phyloP scores from a whole-genome alignment of 2,113 vertebrate genomes.

The Mustelus asterias region DNA sequence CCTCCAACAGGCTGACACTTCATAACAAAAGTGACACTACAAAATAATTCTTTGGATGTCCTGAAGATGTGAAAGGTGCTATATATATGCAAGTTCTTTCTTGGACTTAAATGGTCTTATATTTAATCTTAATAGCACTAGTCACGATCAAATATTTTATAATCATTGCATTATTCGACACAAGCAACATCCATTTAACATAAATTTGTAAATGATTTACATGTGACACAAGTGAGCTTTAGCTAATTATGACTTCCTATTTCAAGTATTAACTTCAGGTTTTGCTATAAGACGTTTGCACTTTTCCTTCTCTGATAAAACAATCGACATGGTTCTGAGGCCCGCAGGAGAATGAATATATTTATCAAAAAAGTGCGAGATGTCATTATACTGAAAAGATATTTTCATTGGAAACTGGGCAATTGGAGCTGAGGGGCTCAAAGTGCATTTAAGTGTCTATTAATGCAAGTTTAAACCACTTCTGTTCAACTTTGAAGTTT shows the following conservation, averaged over 20 bases:
- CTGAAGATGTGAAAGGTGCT: not conserved
- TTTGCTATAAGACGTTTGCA: not conserved
- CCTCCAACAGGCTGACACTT: not conserved
- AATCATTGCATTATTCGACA: not conserved
- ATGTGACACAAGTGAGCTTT: not conserved
- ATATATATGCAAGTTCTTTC: not conserved
- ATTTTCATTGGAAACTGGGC: not conserved
- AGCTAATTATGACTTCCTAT: not conserved
- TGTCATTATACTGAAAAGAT: not conserved
- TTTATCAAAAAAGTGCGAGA: not conserved
- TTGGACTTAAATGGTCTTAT: not conserved
- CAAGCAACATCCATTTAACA: not conserved
- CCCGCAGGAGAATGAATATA: not conserved
- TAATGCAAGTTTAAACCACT: slow-evolving; percentile 41
- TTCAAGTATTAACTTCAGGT: not conserved
- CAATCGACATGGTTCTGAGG: not conserved
- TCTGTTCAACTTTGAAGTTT: slow-evolving; percentile 94
- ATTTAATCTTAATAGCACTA: not conserved
- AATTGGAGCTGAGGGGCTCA: not conserved
- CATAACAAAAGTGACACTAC: not conserved
- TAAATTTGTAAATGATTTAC: not conserved
- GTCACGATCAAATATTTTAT: not conserved
- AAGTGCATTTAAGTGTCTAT: not conserved
- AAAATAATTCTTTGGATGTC: not conserved
- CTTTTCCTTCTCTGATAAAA: not conserved